Conservation (phyloP, 2,797 vertebrate genomes). For the Trichosurus vulpecula region DNA sequence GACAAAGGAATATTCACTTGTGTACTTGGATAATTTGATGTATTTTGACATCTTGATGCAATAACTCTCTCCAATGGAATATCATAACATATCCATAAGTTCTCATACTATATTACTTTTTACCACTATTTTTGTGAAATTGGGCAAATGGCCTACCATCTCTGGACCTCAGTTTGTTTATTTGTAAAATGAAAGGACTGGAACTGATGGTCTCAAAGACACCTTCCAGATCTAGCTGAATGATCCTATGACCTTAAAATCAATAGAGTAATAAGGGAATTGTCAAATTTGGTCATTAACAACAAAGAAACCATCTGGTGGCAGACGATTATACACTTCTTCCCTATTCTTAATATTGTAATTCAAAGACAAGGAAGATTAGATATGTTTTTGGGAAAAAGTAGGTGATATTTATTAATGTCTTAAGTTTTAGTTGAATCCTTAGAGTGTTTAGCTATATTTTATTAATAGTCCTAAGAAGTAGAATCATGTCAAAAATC, state of each 20-base stretch:
- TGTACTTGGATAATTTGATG: not conserved
- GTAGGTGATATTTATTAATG: slow-evolving; percentile 59
- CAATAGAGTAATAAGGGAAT: not conserved
- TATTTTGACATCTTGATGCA: not conserved
- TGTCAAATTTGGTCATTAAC: slow-evolving; percentile 9
- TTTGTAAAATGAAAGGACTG: not conserved
- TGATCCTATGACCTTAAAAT: not conserved
- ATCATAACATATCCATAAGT: not conserved
- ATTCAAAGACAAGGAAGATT: slow-evolving; percentile 9
- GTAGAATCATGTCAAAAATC: not conserved
- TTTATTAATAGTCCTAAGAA: slow-evolving; percentile 11
- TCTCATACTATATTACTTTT: not conserved
- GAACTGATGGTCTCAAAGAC: not conserved
- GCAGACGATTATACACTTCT: not conserved
- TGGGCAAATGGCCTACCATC: not conserved
- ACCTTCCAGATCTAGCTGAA: not conserved
- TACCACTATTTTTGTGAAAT: not conserved
- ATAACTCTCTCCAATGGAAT: not conserved
- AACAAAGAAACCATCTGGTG: slow-evolving; percentile 19
- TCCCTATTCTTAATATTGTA: not conserved
- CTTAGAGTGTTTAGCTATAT: slow-evolving; percentile 21
- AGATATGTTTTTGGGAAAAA: not conserved
- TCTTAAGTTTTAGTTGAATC: slow-evolving; percentile 28
- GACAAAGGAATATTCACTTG: not conserved
- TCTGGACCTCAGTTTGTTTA: not conserved